Evolutionary conservation across 2,888 invertebrate species (phyloP), one percentile per base, ranked within the genome.

Genomic region (Hypolimnas misippus): DNA sequence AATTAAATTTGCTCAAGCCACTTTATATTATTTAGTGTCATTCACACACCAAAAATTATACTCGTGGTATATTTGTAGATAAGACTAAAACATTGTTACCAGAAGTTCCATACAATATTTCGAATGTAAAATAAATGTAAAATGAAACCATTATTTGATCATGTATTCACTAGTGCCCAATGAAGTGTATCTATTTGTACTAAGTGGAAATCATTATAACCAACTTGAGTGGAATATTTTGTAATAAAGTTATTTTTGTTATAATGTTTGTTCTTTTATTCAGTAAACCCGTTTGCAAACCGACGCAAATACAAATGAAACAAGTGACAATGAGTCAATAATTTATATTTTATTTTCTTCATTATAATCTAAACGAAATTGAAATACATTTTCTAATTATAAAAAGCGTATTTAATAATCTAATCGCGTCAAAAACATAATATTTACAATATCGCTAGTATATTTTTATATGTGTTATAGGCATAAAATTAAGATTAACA

Each of bases 331-430:
- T n/a, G 83, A 83, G 79, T 86, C 86, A 87, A 87, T 88, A 89
- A 87, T 86, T 87, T 88, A 86, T 46, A 81, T 75, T 75, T 82
- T 46, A 59, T 82, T 81, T 79, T 83, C 78, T 78, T 70, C 67
- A 81, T 70, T 76, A 75, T 78, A 71, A 71, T 79, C 78, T 84
- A 84, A 85, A 83, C 77, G 78, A 78, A 71, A 70, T 76, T 75
- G 74, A 76, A 77, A 78, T 83, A 78, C 77, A 83, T 79, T 70
- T 74, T 78, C 80, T 82, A 76, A 74, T 78, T 75, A 76, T 83
- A 84, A 81, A 85, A 86, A 85, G 87, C 87, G 71, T 83, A 78
- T 66, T 81, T 83, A 83, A 79, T 79, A 73, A 65, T 70, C 83
- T 84, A 84, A 77, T 80, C 76, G 82, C 82, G 83, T 82, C 81